Percentiles rank a stretch among this genome's conserved stretches.
Conservation (phyloP, 1,140 invertebrate species). For the Panonychus citri region DNA sequence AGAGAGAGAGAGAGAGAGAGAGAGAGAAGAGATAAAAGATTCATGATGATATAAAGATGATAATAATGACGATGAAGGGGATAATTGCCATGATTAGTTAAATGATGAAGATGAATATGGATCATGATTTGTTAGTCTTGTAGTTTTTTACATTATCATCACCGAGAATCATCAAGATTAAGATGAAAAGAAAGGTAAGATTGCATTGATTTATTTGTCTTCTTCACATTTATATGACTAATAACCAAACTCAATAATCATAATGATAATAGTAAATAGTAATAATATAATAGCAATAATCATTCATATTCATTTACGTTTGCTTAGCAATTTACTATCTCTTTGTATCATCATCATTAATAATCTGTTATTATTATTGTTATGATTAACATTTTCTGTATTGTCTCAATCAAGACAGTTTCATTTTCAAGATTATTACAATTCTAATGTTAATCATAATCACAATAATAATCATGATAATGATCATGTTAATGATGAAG, state of each 20-base stretch:
- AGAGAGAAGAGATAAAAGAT: background rate
- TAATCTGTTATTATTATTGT: too few species aligned
- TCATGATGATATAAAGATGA: background rate
- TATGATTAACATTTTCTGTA: too few species aligned
- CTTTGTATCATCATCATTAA: background rate
- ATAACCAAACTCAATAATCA: too few species aligned
- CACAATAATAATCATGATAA: too few species aligned
- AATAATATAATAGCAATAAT: background rate
- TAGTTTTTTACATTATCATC: background rate
- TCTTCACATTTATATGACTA: too few species aligned
- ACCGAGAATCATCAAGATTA: too few species aligned
- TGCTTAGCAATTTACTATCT: background rate
- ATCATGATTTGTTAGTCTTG: background rate
- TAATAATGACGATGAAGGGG: background rate
- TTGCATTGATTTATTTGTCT: background rate
- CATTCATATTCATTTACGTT: background rate
- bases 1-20: background rate
- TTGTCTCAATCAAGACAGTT: too few species aligned
- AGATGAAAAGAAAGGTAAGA: conserved; percentile 3
- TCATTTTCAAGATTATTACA: too few species aligned
- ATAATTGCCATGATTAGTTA: background rate
- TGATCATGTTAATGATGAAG: too few species aligned
- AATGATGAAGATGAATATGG: background rate
- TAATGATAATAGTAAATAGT: too few species aligned
- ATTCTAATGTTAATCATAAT: too few species aligned